Conservation (phyloP, 2,113 vertebrate species). For the Ceyx cyanopectus region DNA sequence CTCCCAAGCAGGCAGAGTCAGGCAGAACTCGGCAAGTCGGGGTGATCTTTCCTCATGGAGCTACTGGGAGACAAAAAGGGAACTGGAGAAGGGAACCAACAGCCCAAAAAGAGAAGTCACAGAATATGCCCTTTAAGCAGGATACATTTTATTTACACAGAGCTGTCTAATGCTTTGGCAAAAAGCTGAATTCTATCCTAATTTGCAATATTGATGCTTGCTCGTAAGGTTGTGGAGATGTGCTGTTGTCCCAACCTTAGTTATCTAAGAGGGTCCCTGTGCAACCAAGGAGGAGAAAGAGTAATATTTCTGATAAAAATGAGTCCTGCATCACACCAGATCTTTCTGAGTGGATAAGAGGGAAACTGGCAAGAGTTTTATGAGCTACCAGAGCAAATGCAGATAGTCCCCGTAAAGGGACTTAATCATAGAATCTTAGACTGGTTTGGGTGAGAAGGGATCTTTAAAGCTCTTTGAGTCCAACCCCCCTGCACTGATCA, state of each 20-base stretch:
- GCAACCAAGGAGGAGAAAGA: neutral
- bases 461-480: neutral
- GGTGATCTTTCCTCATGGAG: neutral
- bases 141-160: neutral
- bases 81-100: neutral
- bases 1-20: neutral
- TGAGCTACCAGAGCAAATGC: neutral
- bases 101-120: neutral
- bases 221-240: neutral
- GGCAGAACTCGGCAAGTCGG: neutral
- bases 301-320: neutral
- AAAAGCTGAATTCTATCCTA: neutral
- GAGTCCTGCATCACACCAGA: neutral
- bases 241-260: fast-evolving
- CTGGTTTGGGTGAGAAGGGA: neutral
- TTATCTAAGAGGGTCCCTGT: neutral
- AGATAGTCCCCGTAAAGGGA: neutral
- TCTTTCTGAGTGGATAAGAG: neutral
- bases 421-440: neutral
- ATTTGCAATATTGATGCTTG: neutral
- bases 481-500: neutral
- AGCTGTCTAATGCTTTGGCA: neutral
- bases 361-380: neutral
- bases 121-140: neutral
- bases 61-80: neutral